Evolutionary conservation across 1,140 invertebrate genomes (phyloP), one percentile per base, ranked within the genome.

Genomic region (Bombus turneri): DNA sequence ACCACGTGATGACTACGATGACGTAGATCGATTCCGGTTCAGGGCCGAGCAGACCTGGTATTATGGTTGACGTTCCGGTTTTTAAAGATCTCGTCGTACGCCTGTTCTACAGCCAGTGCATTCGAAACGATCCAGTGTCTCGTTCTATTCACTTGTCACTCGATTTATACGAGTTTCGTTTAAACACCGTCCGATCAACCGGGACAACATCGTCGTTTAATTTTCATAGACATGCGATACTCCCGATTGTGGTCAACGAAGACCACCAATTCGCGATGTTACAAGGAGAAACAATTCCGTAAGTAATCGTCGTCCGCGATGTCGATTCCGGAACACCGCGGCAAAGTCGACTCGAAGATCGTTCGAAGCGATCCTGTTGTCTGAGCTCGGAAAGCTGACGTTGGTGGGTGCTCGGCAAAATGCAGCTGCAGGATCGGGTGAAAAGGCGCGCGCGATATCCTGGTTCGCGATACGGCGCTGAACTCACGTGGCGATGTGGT

Each of bases 401-500:
- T 18, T 9, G 31, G 66, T 2, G 22, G 41, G 18, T 8, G 28
- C 28, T 73, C 28, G 39, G 13, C 15, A 41, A 13, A 18, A 22
- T 43, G 62, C 12, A 37, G 15, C 3, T 43, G 53, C 28, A 28
- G 62, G 41, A 88, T 77, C 37, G 9, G 66, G 34, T 18, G 84
- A 37, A 85, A 89, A 80, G 75, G 66, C 73, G 75, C 86, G 71
- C 87, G 78, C 64, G 82, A 59, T 83, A 85, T 75, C 83, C 88
- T 83, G 72, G 64, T 85, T 83, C 77, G 77, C 86, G 87, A 72
- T 86, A 84, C 79, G 83, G 75, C 80, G 82, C 74, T 83, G 85
- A 89, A 90, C 90, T 93, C 92, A 93, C 93, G 93, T 94, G 93
- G 92, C 86, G 80, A 77, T 90, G 80, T 86, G 88, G 86, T 91